These are phyloP conservation scores for Copidosoma aretas DNA, from an alignment of 2,888 invertebrate genomes.

Conservation along the genomic window DNA sequence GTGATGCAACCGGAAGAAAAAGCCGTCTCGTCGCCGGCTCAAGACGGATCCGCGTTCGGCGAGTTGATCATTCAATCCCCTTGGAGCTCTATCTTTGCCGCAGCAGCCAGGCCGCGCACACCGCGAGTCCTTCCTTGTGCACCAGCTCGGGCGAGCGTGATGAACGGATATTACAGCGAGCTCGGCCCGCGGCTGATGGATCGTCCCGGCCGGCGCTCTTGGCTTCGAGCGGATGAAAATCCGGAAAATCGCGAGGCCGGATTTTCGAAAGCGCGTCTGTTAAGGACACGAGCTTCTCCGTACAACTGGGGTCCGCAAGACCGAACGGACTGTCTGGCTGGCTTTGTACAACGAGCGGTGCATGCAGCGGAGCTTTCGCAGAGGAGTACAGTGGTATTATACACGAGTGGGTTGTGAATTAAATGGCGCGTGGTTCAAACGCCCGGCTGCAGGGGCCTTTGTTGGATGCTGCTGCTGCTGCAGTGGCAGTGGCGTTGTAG, in stretches of 20 bases:
- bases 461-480: not conserved
- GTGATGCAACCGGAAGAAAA: too few relatives aligned
- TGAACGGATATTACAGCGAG: slow-evolving; percentile 30
- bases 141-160: slow-evolving; percentile 1
- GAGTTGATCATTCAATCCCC: too few relatives aligned
- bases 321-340: not conserved
- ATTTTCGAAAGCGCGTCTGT: not conserved
- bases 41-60: too few relatives aligned
- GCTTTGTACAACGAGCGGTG: too few relatives aligned
- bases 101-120: not conserved
- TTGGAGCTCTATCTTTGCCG: too few relatives aligned
- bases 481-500: too few relatives aligned
- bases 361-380: not conserved
- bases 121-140: slow-evolving; percentile 14
- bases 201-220: not conserved
- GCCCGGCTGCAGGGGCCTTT: not conserved
- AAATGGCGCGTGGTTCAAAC: not conserved
- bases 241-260: not conserved
- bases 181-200: slow-evolving; percentile 21
- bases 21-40: too few relatives aligned
- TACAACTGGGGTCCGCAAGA: not conserved
- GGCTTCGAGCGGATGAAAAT: not conserved
- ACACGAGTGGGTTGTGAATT: not conserved
- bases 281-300: too few relatives aligned
- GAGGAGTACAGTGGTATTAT: not conserved